Evolutionary conservation across 2,113 vertebrate species (phyloP).

Genomic region (Hyperoodon ampullatus): DNA sequence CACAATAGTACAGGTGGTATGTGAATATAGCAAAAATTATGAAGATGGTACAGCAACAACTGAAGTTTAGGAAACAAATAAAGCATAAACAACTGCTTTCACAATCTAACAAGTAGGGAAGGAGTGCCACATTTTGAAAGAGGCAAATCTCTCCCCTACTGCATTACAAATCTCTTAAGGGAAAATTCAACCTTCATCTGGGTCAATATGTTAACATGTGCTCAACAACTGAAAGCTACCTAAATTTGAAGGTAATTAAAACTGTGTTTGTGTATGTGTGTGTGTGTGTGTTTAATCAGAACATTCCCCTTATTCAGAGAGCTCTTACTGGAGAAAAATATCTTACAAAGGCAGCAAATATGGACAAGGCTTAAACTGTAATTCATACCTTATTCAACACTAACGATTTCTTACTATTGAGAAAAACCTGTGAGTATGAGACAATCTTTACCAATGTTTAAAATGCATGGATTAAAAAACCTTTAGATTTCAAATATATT

Average conservation of each 20-base stretch:
- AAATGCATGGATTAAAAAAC: not conserved
- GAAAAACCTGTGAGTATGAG: not conserved
- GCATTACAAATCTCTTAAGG: not conserved
- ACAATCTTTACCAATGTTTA: not conserved
- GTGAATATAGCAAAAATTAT: not conserved
- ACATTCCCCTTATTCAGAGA: not conserved
- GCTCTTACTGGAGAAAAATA: not conserved
- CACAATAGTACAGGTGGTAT: not conserved
- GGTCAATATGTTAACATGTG: not conserved
- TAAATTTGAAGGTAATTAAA: not conserved
- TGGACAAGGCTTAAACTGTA: conserved; percentile 23
- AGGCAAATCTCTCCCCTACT: not conserved
- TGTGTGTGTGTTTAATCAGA: not conserved
- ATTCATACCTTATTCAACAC: not conserved
- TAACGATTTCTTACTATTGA: not conserved
- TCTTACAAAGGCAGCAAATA: not conserved
- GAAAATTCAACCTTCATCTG: not conserved
- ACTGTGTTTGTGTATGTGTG: not conserved
- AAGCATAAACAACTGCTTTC: not conserved
- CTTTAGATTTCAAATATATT: not conserved
- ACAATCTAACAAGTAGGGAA: not conserved
- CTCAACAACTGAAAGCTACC: not conserved
- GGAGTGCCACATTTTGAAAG: conserved; percentile 25
- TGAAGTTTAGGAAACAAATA: not conserved
- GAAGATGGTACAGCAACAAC: not conserved